These are phyloP conservation scores for Anhinga anhinga DNA, from an alignment of 2,113 vertebrate species.

Conservation along the genomic window DNA sequence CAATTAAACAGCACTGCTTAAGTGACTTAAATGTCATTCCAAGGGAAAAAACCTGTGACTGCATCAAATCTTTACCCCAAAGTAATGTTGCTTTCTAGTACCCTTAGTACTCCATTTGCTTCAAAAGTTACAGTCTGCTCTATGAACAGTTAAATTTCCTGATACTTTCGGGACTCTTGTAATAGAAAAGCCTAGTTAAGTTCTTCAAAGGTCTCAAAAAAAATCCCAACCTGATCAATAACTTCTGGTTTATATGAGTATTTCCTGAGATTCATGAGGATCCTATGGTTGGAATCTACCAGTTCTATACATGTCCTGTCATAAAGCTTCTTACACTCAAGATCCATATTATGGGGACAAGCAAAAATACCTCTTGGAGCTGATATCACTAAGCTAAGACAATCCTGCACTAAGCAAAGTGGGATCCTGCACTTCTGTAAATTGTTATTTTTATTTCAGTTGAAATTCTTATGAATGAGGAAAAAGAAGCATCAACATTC, in stretches of 20 bases:
- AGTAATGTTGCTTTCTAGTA: not conserved
- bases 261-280: not conserved
- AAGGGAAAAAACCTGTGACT: not conserved
- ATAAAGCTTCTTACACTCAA: not conserved
- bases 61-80: not conserved
- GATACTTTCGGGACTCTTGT: not conserved
- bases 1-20: not conserved
- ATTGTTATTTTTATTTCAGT: not conserved
- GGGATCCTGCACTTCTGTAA: not conserved
- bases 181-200: not conserved
- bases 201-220: not conserved
- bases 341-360: not conserved
- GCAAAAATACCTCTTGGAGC: not conserved
- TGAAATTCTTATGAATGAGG: not conserved
- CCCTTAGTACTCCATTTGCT: not conserved
- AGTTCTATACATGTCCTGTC: not conserved
- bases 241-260: not conserved
- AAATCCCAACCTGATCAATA: not conserved
- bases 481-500: not conserved
- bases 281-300: not conserved
- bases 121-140: not conserved
- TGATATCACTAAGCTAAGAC: not conserved
- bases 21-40: not conserved
- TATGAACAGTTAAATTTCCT: not conserved
- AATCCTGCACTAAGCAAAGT: not conserved